Evolutionary conservation across 2,797 vertebrate species (phyloP), one percentile per base, ranked within the genome.

Genomic region (Delichon dasypus): DNA sequence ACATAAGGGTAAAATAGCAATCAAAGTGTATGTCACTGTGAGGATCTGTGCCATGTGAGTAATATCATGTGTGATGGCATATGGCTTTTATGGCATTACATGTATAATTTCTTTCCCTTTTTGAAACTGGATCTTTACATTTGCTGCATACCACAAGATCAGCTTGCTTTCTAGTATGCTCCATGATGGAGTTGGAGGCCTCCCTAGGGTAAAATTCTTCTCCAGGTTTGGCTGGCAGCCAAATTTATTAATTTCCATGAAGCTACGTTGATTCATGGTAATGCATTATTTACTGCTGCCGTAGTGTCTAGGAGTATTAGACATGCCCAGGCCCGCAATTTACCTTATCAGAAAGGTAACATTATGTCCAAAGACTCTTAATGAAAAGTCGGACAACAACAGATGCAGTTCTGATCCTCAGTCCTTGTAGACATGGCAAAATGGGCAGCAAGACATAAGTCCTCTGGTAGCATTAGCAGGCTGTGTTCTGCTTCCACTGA

Each of bases 41-140:
- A 58, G 70, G 65, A 51, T 74, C 58, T 50, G 23, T 80, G 47
- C 50, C 44, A 8, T 80, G n/a, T 51, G 79, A 91, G 54, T n/a
- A 78, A 89, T 66, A 81, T 36, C 92, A 54, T 88, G 26, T 47
- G 57, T 0, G 0, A 62, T 38, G 54, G 61, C 77, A 76, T 70
- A 45, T 74, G 81, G 64, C 68, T 89, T 87, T 89, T 87, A 85
- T 36, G 78, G 86, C 42, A 45, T 51, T 93, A 54, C 30, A 20
- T 32, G 65, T 66, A 70, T 48, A 38, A 55, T 73, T 93, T 94
- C 57, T 90, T 90, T 80, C 65, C 50, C 68, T 93, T 93, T 95
- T 67, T 80, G 75, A 94, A 95, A 85, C 68, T 61, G 54, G 44
- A 75, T 90, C 92, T 96, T 92, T 92, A 67, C 53, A 80, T 88